phyloP scores from a whole-genome alignment of 2,888 invertebrate genomes.

The Eretmocerus hayati region DNA sequence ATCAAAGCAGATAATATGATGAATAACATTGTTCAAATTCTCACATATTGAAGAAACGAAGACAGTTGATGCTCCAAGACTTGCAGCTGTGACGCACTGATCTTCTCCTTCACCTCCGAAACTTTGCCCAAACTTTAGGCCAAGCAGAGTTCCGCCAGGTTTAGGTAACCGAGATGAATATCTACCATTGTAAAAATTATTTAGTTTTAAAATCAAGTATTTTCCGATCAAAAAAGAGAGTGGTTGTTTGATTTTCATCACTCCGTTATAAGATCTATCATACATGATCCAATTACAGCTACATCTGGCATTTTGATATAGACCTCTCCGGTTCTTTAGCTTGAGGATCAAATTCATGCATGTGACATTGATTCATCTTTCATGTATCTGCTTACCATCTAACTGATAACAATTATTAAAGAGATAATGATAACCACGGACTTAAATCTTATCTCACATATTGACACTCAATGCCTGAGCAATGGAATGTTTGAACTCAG shows the following conservation, averaged over 20 bases:
- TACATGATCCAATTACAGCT: constrained; percentile 78
- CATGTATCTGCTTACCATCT: no score
- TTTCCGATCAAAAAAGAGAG: background rate
- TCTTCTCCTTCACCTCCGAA: constrained; percentile 98
- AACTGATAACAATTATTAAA: no score
- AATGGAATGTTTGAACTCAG: no score
- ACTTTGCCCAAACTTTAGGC: constrained; percentile 72
- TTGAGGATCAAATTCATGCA: no score
- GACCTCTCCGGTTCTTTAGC: no score
- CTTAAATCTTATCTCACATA: no score
- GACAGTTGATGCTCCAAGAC: constrained; percentile 73
- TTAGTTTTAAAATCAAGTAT: background rate
- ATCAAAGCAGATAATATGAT: no score
- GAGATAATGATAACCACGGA: no score
- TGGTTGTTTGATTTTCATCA: constrained; percentile 23
- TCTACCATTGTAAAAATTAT: constrained; percentile 46
- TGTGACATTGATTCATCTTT: no score
- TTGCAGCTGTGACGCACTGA: constrained; percentile 87
- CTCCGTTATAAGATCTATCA: constrained; percentile 79
- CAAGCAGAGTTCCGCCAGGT: constrained; percentile 83
- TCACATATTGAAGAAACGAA: constrained; percentile 85
- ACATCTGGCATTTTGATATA: no score
- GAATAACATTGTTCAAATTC: no score
- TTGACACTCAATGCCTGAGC: no score
- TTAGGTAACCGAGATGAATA: constrained; percentile 75